These are phyloP conservation scores for Calameuta filiformis DNA, from an alignment of 2,888 invertebrate genomes.

Conservation along the genomic window DNA sequence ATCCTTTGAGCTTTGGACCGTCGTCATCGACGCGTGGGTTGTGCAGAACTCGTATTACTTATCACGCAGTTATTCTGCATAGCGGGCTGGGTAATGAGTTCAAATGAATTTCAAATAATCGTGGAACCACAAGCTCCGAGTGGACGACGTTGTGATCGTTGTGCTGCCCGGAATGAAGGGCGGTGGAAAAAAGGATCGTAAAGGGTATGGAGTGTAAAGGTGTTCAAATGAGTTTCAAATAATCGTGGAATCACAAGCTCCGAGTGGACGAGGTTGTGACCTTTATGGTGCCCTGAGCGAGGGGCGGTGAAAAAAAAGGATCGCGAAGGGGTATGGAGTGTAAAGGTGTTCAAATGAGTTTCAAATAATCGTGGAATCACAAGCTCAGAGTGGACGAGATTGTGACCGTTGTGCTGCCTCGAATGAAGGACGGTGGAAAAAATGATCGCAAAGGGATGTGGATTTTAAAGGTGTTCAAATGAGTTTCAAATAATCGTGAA, in stretches of 20 bases:
- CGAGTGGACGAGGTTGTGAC: no score
- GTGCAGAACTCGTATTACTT: not conserved
- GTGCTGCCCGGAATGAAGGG: conserved; percentile 22
- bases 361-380: conserved; percentile 44
- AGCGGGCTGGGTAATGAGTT: conserved; percentile 41
- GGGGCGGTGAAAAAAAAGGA: no score
- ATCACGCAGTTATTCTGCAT: not conserved
- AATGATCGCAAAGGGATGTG: conserved; percentile 17
- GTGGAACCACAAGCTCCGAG: conserved; percentile 23
- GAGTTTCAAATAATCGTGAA: no score
- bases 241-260: no score
- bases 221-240: no score
- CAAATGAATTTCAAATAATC: conserved; percentile 54
- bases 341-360: conserved; percentile 46
- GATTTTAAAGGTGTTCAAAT: not conserved
- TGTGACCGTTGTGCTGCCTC: conserved; percentile 19
- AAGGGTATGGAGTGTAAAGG: conserved; percentile 9
- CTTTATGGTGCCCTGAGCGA: no score
- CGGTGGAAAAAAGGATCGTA: conserved; percentile 24
- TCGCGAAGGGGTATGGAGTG: no score
- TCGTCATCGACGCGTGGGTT: not conserved
- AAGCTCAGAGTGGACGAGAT: conserved; percentile 23
- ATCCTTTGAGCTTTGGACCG: not conserved
- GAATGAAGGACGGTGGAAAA: conserved; percentile 25
- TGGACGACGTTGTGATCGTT: conserved; percentile 22